Evolutionary conservation across 2,797 vertebrate species (phyloP).

Genomic region (Paratrypauchen microcephalus): DNA sequence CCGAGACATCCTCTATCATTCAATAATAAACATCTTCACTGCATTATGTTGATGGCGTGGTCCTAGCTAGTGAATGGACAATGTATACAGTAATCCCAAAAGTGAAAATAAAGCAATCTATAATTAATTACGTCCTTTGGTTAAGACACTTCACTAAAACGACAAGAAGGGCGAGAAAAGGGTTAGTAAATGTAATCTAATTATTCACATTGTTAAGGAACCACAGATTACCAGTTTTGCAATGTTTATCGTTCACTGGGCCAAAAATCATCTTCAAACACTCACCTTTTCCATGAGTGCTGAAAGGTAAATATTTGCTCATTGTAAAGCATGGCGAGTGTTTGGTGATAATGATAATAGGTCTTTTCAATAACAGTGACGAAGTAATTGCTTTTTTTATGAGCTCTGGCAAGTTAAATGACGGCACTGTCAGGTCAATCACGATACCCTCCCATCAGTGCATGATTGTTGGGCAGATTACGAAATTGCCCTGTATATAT

Average conservation of each 20-base stretch:
- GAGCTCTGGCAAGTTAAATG: conserved; percentile 28
- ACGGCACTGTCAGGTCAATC: conserved; percentile 55
- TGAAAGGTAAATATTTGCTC: conserved; percentile 38
- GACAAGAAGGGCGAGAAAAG: too few relatives aligned
- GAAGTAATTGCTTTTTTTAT: conserved; percentile 17
- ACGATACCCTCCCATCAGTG: conserved; percentile 48
- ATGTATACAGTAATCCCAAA: too few relatives aligned
- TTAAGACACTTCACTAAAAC: too few relatives aligned
- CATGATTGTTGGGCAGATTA: conserved; percentile 62
- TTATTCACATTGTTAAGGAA: too few relatives aligned
- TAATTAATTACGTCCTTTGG: too few relatives aligned
- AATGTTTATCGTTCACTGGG: neutral
- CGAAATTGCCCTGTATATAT: conserved; percentile 52
- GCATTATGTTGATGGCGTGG: too few relatives aligned
- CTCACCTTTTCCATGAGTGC: conserved; percentile 15
- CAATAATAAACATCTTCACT: too few relatives aligned
- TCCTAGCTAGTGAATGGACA: too few relatives aligned
- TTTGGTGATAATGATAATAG: neutral
- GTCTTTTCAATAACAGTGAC: neutral
- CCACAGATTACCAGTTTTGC: neutral
- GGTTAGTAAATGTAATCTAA: too few relatives aligned
- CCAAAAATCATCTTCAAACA: neutral
- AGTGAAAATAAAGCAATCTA: too few relatives aligned
- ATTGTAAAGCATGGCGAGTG: conserved; percentile 18
- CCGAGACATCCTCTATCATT: too few relatives aligned